Evolutionary conservation across 2,888 invertebrate species (phyloP).

Genomic region (Tanytarsus gracilentus): DNA sequence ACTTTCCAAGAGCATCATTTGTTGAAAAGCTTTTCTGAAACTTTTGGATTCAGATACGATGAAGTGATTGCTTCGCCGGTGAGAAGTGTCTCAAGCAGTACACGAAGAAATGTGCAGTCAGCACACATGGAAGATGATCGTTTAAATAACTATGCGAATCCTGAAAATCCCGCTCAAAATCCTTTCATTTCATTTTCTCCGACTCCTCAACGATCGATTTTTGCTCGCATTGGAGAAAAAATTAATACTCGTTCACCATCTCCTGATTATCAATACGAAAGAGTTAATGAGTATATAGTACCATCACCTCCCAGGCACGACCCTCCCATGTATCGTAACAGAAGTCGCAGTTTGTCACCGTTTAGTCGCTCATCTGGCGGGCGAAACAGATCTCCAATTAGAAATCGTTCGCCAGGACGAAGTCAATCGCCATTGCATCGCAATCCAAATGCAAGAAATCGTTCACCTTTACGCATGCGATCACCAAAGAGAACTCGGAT

Average conservation of each 20-base stretch:
- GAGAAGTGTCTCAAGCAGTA: neutral
- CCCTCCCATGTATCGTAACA: too few species aligned
- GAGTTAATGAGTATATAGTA: too few species aligned
- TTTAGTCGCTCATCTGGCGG: neutral
- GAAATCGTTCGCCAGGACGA: too few species aligned
- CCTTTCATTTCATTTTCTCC: neutral
- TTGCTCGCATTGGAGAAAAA: neutral
- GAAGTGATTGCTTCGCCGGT: too few species aligned
- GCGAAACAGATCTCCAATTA: neutral
- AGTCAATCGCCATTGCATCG: neutral
- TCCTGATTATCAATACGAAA: neutral
- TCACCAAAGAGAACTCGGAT: neutral
- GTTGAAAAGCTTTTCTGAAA: neutral
- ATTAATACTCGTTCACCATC: neutral
- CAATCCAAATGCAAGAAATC: neutral
- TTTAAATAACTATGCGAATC: conserved; percentile 6
- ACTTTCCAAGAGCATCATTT: neutral
- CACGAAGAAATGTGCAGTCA: neutral
- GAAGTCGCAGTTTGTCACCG: neutral
- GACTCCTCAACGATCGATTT: neutral
- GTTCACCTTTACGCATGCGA: neutral
- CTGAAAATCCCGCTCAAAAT: conserved; percentile 3
- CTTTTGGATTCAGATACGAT: neutral
- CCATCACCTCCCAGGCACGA: too few species aligned
- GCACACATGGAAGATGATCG: neutral